Base-by-base conservation (phyloP, 1,140 invertebrate genomes). In the Prorops nasuta region DNA sequence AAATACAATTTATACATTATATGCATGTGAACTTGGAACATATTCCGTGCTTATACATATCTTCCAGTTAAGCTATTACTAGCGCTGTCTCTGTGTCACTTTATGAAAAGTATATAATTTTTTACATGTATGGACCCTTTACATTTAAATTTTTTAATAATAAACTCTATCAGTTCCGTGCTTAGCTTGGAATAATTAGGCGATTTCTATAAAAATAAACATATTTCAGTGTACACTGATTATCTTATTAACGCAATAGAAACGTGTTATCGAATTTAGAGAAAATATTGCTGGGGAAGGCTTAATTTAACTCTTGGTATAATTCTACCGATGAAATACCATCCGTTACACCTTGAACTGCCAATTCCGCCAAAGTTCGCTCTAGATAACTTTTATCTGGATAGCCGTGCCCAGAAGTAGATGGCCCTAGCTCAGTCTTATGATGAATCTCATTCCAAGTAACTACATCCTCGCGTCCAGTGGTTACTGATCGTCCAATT, bases 381-480 rank as follows among this genome's bases (percentile, higher is more conserved):
- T 87, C 86, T 36, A 92, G 76, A 73, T 90, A 91, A 41, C 82
- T 84, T 3, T 83, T 79, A 74, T 91, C 88, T 2, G 89, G 88
- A 71, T 88, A 90, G 49, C 88, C 89, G 64, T 88, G 84, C 2
- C 83, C 83, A 37, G 70, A 77, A 14, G 75, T 74, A 36, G 83
- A 84, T 4, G 81, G 79, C 10, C 81, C 81, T 10, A 88, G 80
- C 71, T 90, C 87, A 9, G 91, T 93, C 72, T 94, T 94, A 64
- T 94, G 91, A 65, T 93, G 91, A 40, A 94, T 89, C 64, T 86
- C 88, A 73, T 94, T 92, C 93, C 94, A 96, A 7, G 91, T 88
- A 10, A 95, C 89, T 36, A 93, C 90, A 76, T 96, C 89, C 68
- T 90, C 86, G 51, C 87, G 83, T 1, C 93, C 93, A 2, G 92